These are phyloP conservation scores for Lepidochrysops patricia DNA, from an alignment of 2,888 invertebrate species.

Conservation along the genomic window DNA sequence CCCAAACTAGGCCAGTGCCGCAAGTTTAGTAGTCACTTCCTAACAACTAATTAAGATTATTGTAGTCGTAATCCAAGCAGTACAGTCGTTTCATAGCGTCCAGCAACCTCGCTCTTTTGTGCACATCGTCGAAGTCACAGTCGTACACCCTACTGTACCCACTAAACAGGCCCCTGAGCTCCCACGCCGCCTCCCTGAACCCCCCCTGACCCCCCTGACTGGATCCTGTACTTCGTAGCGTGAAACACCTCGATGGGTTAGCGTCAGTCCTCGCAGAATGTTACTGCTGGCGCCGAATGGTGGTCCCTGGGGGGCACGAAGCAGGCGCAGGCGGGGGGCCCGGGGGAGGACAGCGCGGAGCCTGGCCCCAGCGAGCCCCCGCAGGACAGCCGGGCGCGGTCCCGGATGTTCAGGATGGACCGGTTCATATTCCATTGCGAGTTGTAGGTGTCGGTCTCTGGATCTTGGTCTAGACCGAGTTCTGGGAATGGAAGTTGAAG, in stretches of 20 bases:
- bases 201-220: constrained; percentile 16
- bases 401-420: constrained; percentile 49
- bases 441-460: constrained; percentile 32
- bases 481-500: constrained; percentile 33
- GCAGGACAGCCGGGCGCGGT: constrained; percentile 57
- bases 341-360: constrained; percentile 59
- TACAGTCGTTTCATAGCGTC: constrained; percentile 45
- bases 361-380: constrained; percentile 56
- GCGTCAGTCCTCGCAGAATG: constrained; percentile 73
- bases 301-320: constrained; percentile 61
- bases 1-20: too few species aligned
- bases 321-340: constrained; percentile 60
- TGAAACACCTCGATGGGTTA: constrained; percentile 34
- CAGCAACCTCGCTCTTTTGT: constrained; percentile 37
- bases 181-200: constrained; percentile 19
- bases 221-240: constrained; percentile 16
- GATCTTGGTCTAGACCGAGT: constrained; percentile 37
- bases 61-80: constrained; percentile 39
- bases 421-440: constrained; percentile 45
- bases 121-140: constrained; percentile 30
- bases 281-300: constrained; percentile 76
- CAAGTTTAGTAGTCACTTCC: not conserved
- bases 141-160: constrained; percentile 22
- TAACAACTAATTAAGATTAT: constrained; percentile 14
- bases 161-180: constrained; percentile 17